Conservation (phyloP, 2,888 invertebrate genomes). For the Bellardia pandia region DNA sequence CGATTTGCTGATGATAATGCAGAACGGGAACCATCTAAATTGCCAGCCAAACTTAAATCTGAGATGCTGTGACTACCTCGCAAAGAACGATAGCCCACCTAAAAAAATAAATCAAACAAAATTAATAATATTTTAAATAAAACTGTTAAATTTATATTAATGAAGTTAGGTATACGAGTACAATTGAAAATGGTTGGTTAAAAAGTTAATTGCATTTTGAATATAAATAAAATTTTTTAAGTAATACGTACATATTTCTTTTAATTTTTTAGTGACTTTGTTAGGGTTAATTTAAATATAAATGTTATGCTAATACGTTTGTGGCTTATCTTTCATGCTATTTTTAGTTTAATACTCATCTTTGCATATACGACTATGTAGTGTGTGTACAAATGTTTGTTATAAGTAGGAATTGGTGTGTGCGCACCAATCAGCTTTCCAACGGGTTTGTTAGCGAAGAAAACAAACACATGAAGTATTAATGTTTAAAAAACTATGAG, state of each 20-base stretch:
- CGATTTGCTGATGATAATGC: slow-evolving; percentile 81
- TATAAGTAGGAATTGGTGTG: slow-evolving; percentile 11
- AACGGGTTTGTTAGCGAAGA: not conserved
- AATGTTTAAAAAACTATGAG: slow-evolving; percentile 41
- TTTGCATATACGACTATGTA: not conserved
- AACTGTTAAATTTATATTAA: not conserved
- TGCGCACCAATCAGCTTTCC: not conserved
- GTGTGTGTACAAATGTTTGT: slow-evolving; percentile 20
- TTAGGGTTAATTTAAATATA: slow-evolving; percentile 30
- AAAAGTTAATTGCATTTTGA: slow-evolving; percentile 50
- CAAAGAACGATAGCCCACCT: slow-evolving; percentile 92
- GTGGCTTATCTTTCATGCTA: slow-evolving; percentile 18
- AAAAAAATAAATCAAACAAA: slow-evolving; percentile 52
- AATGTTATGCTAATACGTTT: not conserved
- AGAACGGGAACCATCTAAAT: slow-evolving; percentile 81
- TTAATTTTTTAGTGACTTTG: not conserved
- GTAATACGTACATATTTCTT: not conserved
- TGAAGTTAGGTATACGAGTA: slow-evolving; percentile 16
- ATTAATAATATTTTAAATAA: slow-evolving; percentile 6
- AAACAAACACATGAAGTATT: not conserved
- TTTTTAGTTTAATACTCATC: slow-evolving; percentile 45
- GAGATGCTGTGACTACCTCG: slow-evolving; percentile 94
- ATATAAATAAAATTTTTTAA: not conserved
- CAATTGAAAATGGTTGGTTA: slow-evolving; percentile 33
- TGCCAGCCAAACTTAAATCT: slow-evolving; percentile 90